A percentile compares a stretch with the other conserved stretches of the same genome.
phyloP scores from a whole-genome alignment of 1,140 invertebrate species.

The Mylabris phalerata region DNA sequence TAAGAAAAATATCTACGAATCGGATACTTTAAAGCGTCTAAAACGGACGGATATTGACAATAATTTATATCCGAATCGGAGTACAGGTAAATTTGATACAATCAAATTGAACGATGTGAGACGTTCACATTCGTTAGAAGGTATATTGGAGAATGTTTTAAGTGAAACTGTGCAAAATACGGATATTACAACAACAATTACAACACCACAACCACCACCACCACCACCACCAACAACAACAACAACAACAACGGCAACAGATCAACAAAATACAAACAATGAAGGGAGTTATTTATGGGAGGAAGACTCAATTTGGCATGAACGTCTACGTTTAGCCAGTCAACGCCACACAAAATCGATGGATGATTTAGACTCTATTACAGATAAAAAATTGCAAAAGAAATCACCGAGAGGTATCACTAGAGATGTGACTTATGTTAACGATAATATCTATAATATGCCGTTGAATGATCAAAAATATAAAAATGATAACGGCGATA shows the following conservation, averaged over 20 bases:
- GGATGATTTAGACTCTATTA: conserved; percentile 64
- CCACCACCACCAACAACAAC: too few relatives aligned
- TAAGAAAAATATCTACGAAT: conserved; percentile 69
- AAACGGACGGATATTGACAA: conserved; percentile 46
- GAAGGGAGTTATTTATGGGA: conserved; percentile 70
- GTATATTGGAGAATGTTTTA: conserved; percentile 52
- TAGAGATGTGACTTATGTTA: conserved; percentile 67
- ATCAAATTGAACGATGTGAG: conserved; percentile 25
- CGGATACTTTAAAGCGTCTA: conserved; percentile 54
- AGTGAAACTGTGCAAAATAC: conserved; percentile 33
- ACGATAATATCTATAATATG: conserved; percentile 57
- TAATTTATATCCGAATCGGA: too few relatives aligned
- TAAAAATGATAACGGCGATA: conserved; percentile 23
- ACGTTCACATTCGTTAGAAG: conserved; percentile 56
- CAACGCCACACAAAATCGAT: conserved; percentile 71
- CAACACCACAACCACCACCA: too few relatives aligned
- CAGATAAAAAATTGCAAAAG: conserved; percentile 25
- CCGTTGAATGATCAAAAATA: conserved; percentile 35
- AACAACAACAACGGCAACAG: neutral
- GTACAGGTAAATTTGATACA: conserved; percentile 37
- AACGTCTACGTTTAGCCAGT: conserved; percentile 68
- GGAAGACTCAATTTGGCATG: conserved; percentile 72
- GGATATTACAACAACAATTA: neutral
- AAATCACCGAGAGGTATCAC: conserved; percentile 43
- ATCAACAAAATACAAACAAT: neutral